Evolutionary conservation across 2,797 vertebrate genomes (phyloP).

Genomic region (Acanthiza pusilla): DNA sequence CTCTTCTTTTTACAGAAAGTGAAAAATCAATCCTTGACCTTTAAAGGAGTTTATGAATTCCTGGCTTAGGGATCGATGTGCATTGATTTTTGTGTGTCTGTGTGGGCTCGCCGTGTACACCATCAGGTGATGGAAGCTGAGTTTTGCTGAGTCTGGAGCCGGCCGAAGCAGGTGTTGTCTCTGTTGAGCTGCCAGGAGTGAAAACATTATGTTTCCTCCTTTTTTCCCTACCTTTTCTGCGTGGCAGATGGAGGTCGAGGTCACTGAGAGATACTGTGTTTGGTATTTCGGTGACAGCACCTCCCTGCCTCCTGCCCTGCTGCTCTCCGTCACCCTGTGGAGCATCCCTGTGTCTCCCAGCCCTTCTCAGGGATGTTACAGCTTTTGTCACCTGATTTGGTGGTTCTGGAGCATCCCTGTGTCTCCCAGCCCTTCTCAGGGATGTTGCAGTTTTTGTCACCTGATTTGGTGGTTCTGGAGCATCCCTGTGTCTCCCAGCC

Average conservation of each 20-base stretch:
- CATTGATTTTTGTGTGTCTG: slow-evolving; percentile 73
- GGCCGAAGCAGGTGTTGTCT: slow-evolving; percentile 52
- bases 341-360: background rate
- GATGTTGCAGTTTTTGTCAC: no score
- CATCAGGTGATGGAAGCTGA: slow-evolving; percentile 49
- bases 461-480: background rate
- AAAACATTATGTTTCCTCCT: background rate
- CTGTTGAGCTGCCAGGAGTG: slow-evolving; percentile 16
- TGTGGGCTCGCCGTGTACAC: slow-evolving; percentile 38
- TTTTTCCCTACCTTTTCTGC: background rate
- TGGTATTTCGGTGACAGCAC: background rate
- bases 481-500: no score
- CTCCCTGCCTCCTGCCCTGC: background rate
- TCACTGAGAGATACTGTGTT: background rate
- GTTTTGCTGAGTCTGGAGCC: slow-evolving; percentile 60
- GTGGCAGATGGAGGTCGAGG: background rate
- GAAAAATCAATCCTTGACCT: slow-evolving; percentile 79
- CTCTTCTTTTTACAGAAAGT: slow-evolving; percentile 67
- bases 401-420: no score
- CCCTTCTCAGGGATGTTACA: no score
- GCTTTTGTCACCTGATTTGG: no score
- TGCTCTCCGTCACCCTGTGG: background rate
- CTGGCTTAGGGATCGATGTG: slow-evolving; percentile 71
- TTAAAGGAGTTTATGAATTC: slow-evolving; percentile 82
- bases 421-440: no score